Conservation (phyloP, 2,797 vertebrate genomes). For the Trachops cirrhosus region DNA sequence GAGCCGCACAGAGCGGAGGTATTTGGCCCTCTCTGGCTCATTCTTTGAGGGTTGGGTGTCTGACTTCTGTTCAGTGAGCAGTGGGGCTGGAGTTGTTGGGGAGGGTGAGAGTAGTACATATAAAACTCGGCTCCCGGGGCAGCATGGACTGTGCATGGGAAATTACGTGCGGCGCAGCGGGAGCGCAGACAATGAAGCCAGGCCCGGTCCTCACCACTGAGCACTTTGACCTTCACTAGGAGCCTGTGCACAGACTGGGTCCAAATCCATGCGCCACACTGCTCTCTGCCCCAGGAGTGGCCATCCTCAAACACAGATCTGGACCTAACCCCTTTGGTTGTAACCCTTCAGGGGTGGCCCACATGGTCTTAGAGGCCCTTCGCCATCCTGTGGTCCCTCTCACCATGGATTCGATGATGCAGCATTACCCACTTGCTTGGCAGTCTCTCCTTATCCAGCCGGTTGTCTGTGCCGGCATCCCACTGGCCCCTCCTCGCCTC, state of each 20-base stretch:
- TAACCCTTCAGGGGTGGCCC: not conserved
- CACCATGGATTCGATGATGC: too few relatives aligned
- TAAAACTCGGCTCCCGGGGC: not conserved
- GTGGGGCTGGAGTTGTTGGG: not conserved
- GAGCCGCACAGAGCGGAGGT: not conserved
- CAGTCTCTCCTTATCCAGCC: not conserved
- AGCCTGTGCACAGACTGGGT: not conserved
- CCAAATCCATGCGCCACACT: not conserved
- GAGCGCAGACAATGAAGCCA: not conserved
- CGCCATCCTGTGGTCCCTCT: not conserved
- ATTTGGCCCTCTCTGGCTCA: not conserved
- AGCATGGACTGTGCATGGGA: not conserved
- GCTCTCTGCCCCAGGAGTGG: not conserved
- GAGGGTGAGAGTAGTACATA: not conserved
- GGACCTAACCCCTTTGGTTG: not conserved
- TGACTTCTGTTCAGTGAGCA: not conserved
- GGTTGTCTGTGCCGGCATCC: not conserved
- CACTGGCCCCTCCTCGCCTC: rapidly evolving
- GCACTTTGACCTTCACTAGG: not conserved
- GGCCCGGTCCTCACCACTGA: rapidly evolving
- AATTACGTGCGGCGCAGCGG: rapidly evolving
- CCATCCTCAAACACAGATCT: not conserved
- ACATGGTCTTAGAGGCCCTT: not conserved
- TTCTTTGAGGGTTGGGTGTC: not conserved
- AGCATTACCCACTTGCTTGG: not conserved